Evolutionary conservation across 1,140 invertebrate species (phyloP).

Genomic region (Brachionus calyciflorus): DNA sequence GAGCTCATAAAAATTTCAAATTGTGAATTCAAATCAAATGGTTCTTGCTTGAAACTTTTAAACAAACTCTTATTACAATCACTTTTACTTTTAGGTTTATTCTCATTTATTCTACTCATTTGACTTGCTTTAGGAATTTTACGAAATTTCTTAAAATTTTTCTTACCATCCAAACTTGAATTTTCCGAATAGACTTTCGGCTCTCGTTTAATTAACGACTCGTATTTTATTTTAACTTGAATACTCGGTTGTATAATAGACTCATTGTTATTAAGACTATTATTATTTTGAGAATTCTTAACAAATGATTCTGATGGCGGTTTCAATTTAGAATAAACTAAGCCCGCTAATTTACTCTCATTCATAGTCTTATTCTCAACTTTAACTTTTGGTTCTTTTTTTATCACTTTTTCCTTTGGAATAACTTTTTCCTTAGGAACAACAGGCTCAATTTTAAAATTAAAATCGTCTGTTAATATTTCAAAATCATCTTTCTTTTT

Average conservation of each 20-base stretch:
- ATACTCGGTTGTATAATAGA: not conserved
- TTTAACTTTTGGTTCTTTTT: not conserved
- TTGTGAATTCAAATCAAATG: conserved; percentile 33
- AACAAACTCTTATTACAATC: not conserved
- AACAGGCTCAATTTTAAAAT: not conserved
- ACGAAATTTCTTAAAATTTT: conserved; percentile 41
- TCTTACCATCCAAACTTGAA: not conserved
- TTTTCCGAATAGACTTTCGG: not conserved
- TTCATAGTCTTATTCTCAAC: not conserved
- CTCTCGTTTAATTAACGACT: conserved; percentile 55
- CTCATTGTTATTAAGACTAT: too few species aligned
- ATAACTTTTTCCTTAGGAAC: not conserved
- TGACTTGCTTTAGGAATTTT: conserved; percentile 41
- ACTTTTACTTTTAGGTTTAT: not conserved
- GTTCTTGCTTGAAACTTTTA: conserved; percentile 41
- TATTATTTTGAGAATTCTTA: not conserved
- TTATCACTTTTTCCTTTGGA: not conserved
- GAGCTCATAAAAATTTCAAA: conserved; percentile 44
- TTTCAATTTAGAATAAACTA: conserved; percentile 11
- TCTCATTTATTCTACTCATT: not conserved
- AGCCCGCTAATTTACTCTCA: not conserved
- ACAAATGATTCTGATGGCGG: not conserved
- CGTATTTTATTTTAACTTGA: conserved; percentile 57
- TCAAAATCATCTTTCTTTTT: not conserved
- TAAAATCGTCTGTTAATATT: not conserved